These are phyloP conservation scores for Orcinus orca DNA, from an alignment of 2,113 vertebrate genomes.

Conservation along the genomic window DNA sequence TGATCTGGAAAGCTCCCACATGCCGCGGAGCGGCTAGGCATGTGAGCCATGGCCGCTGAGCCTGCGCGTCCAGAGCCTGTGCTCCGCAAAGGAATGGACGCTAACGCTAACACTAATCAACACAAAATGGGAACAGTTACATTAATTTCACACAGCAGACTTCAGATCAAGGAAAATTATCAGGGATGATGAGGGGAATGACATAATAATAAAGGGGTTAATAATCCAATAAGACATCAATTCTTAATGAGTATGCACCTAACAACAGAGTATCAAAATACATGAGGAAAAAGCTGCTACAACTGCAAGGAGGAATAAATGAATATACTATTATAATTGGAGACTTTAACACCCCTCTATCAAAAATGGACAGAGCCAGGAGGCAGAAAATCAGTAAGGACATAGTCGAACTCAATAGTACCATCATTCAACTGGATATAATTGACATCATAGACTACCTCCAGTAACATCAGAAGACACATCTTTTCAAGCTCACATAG, in stretches of 20 bases:
- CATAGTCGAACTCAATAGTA: not conserved
- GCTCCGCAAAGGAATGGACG: not conserved
- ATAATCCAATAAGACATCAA: not conserved
- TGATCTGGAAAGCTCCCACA: too few species aligned
- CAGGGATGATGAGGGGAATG: not conserved
- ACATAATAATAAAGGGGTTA: not conserved
- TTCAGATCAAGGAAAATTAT: not conserved
- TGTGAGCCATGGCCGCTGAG: too few species aligned
- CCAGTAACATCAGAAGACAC: not conserved
- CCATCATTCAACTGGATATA: not conserved
- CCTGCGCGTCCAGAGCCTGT: too few species aligned
- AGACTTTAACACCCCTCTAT: not conserved
- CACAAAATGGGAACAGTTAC: not conserved
- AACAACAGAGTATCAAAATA: not conserved
- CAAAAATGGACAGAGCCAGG: not conserved
- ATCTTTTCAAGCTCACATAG: not conserved
- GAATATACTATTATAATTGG: not conserved
- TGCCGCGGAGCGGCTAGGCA: too few species aligned
- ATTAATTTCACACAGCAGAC: not conserved
- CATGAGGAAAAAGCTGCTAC: not conserved
- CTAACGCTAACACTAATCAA: not conserved
- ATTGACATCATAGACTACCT: not conserved
- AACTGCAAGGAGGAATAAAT: not conserved
- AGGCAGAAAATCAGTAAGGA: not conserved
- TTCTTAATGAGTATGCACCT: not conserved